These are phyloP conservation scores for Malacoctenus gilli DNA, from an alignment of 2,797 vertebrate genomes.

Conservation along the genomic window DNA sequence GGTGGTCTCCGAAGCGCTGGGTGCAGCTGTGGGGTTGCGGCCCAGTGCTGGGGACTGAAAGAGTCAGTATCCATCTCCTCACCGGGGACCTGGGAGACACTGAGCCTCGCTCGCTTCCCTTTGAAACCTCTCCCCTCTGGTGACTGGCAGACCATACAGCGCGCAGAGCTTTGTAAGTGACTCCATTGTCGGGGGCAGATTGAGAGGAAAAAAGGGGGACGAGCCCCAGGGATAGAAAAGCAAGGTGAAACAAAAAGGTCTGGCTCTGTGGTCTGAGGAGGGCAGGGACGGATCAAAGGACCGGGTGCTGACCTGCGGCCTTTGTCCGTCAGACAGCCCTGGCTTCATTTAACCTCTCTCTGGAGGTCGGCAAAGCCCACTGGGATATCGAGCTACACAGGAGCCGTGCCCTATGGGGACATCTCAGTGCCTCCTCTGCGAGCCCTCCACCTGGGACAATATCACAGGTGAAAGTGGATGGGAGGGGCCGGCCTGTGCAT, in stretches of 20 bases:
- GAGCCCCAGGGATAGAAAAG: constrained; percentile 81
- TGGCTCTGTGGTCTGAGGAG: constrained; percentile 88
- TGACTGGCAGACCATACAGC: constrained; percentile 83
- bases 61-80: constrained; percentile 75
- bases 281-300: constrained; percentile 95
- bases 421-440: constrained; percentile 67
- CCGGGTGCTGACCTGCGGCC: constrained; percentile 92
- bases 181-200: constrained; percentile 89
- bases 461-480: constrained; percentile 81
- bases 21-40: constrained; percentile 73
- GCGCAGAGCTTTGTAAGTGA: constrained; percentile 91
- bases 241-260: constrained; percentile 82
- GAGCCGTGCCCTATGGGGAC: constrained; percentile 74
- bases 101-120: constrained; percentile 79
- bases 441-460: constrained; percentile 74
- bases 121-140: constrained; percentile 83
- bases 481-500: constrained; percentile 70
- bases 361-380: constrained; percentile 87
- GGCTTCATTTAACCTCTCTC: constrained; percentile 95
- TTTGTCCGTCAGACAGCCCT: constrained; percentile 93
- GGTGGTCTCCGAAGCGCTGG: constrained; percentile 59
- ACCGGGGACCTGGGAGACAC: constrained; percentile 78
- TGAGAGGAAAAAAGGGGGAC: constrained; percentile 80
- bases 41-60: constrained; percentile 63
- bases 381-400: constrained; percentile 84